Evolutionary conservation across 2,888 invertebrate genomes (phyloP).

Genomic region (Tethea ocularis): DNA sequence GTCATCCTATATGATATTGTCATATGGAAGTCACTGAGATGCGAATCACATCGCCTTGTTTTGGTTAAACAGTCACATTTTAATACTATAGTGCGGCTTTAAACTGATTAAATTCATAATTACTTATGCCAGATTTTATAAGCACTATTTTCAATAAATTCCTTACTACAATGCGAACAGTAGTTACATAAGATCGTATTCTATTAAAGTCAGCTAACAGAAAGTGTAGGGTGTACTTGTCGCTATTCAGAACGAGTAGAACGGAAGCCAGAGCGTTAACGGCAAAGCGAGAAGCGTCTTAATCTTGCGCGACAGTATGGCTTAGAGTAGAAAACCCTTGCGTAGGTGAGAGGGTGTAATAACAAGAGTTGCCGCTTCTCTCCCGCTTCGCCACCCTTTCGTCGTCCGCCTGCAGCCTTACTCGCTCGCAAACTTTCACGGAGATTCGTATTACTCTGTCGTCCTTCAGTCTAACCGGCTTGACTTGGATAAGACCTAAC

Average conservation of each 20-base stretch:
- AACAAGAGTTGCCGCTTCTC: slow-evolving; percentile 66
- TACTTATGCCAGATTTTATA: too few species aligned
- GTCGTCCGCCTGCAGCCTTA: slow-evolving; percentile 63
- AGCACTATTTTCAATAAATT: too few species aligned
- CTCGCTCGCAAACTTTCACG: slow-evolving; percentile 71
- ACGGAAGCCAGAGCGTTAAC: slow-evolving; percentile 69
- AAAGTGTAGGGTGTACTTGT: slow-evolving; percentile 53
- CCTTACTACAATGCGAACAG: not conserved
- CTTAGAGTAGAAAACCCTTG: slow-evolving; percentile 72
- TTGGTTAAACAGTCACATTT: too few species aligned
- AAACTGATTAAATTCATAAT: too few species aligned
- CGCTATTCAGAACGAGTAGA: slow-evolving; percentile 59
- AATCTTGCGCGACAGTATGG: slow-evolving; percentile 76
- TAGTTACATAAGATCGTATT: slow-evolving; percentile 31
- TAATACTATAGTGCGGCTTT: too few species aligned
- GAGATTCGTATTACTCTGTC: slow-evolving; percentile 76
- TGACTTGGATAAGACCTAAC: slow-evolving; percentile 70
- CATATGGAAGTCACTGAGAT: too few species aligned
- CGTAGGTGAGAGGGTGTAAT: slow-evolving; percentile 82
- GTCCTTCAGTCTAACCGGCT: slow-evolving; percentile 68
- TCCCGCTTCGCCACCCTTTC: slow-evolving; percentile 54
- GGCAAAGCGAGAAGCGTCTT: slow-evolving; percentile 74
- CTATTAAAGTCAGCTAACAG: slow-evolving; percentile 50
- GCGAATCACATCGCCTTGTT: too few species aligned
- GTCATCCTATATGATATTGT: too few species aligned